These are phyloP conservation scores for Camelus dromedarius DNA, from an alignment of 2,113 vertebrate species.

Conservation along the genomic window DNA sequence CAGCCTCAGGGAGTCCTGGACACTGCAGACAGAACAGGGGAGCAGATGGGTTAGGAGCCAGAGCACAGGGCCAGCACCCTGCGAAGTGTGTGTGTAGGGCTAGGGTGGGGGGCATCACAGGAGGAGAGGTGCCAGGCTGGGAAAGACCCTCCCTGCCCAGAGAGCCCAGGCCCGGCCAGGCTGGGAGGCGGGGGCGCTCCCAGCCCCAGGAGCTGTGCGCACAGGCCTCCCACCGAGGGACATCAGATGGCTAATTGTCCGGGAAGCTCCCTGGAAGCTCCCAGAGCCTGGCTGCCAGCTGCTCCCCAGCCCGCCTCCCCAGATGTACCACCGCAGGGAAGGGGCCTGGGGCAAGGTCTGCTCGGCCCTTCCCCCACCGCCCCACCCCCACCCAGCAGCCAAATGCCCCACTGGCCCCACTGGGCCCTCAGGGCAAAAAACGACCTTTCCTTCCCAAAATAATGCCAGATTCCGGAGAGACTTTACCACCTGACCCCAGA, in stretches of 20 bases:
- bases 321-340: not conserved
- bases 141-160: not conserved
- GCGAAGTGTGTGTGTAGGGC: not conserved
- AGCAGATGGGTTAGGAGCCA: not conserved
- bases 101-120: accelerated
- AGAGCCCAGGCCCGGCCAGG: not conserved
- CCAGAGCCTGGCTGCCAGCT: conserved; percentile 39
- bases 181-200: not conserved
- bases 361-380: not conserved
- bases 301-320: not conserved
- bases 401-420: not conserved
- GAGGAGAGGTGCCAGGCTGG: not conserved
- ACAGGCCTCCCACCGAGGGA: not conserved
- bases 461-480: not conserved
- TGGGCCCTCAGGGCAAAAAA: not conserved
- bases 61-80: not conserved
- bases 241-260: conserved; percentile 44
- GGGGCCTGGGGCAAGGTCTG: not conserved
- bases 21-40: not conserved
- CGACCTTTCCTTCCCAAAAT: not conserved
- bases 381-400: not conserved
- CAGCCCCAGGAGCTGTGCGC: not conserved
- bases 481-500: not conserved
- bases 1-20: not conserved
- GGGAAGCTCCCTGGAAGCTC: not conserved